A percentile compares a stretch with the other conserved stretches of the same genome.
These are phyloP conservation scores for Drusus annulatus DNA, from an alignment of 1,140 invertebrate species.

Conservation along the genomic window DNA sequence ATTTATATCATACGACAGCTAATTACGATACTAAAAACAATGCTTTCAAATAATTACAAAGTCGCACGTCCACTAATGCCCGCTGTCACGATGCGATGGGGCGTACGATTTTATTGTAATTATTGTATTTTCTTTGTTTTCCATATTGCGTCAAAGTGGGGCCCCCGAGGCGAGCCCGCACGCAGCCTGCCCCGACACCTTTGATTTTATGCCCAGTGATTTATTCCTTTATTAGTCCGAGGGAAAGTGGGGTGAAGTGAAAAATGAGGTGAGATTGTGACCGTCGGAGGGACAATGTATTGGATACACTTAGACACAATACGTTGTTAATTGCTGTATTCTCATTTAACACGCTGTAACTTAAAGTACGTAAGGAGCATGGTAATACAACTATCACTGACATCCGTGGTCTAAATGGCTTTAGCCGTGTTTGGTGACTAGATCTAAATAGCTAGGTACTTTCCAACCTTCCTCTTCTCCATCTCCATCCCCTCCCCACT, in stretches of 20 bases:
- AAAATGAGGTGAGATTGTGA: conserved; percentile 18
- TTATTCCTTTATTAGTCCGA: conserved; percentile 38
- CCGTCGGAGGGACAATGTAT: neutral
- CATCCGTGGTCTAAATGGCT: no score
- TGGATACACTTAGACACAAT: neutral
- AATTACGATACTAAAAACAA: conserved; percentile 32
- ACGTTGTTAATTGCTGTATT: no score
- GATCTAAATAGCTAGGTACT: no score
- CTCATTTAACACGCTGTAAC: no score
- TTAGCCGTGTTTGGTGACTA: no score
- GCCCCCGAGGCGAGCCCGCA: conserved; percentile 6
- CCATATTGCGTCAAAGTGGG: conserved; percentile 23
- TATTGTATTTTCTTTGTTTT: conserved; percentile 49
- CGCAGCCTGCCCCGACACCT: conserved; percentile 39
- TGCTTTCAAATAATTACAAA: conserved; percentile 36
- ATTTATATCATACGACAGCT: neutral
- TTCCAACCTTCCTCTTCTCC: no score
- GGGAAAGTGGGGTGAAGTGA: neutral
- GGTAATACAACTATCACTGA: no score
- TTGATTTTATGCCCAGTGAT: conserved; percentile 47
- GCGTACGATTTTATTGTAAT: conserved; percentile 43
- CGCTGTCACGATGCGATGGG: neutral
- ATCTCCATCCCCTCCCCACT: no score
- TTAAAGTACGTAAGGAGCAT: no score
- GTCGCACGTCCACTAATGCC: conserved; percentile 7